Base-by-base conservation (phyloP, 2,113 vertebrate species). In the Ellobius talpinus region DNA sequence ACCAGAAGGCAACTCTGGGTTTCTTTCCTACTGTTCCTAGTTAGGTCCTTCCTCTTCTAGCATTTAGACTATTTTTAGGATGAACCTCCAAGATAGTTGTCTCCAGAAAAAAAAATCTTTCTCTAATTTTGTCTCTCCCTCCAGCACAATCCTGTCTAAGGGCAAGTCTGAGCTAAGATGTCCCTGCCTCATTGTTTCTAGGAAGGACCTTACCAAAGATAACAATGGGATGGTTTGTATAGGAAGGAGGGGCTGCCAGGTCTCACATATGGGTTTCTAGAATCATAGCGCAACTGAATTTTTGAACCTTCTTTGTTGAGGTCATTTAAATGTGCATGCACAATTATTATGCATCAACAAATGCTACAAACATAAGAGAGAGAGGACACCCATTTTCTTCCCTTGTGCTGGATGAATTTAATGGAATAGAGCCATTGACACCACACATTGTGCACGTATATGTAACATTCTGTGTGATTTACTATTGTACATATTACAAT, bases 61-160 rank as follows among this genome's bases (percentile, higher is more conserved):
- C 68, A 91, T 74, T 96, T 81, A 81, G 36, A 33, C 87, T 31
- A 39, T 84, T 94, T 96, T 95, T 93, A 91, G 45, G 76, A 24
- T 19, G 78, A 47, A 17, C 7, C 0, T 70, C 81, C 81, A 79
- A 74, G 33, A 86, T 39, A 89, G 78, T 5, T 90, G 19, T 81
- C 82, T 65, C 85, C 90, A 81, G 73, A 96, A 94, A 92, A 96
- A 42, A 42, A 66, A 65, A 42, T 31, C 29, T 19, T 94, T 63
- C 61, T 77, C 31, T 77, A 81, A 72, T 63, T 63, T 72, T 61
- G 72, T 5, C 47, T 87, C 39, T 97, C 5, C 88, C 85, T 95
- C 17, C 7, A 63, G 42, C 23, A 24, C 24, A 31, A 47, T 16
- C 74, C 24, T 47, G 42, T 84, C 17, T 10, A 13, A 78, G 72